Conservation (phyloP, 2,113 vertebrate genomes). For the Saguinus midas region DNA sequence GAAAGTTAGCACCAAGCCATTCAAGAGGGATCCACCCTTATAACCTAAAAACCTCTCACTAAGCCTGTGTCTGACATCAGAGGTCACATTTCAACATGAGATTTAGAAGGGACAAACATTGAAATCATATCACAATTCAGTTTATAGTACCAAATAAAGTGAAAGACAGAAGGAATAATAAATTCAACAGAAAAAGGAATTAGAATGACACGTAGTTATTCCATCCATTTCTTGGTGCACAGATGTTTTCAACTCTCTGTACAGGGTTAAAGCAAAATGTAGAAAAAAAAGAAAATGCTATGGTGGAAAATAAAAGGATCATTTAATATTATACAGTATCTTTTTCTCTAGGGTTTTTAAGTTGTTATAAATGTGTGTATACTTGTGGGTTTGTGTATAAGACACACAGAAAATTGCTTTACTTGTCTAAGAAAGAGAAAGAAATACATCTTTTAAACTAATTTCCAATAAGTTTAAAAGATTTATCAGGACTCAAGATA, state of each 20-base stretch:
- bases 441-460: neutral
- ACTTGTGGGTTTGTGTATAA: neutral
- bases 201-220: neutral
- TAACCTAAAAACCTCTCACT: too few species aligned
- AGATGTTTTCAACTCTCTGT: neutral
- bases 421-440: too few species aligned
- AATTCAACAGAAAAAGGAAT: neutral
- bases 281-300: neutral
- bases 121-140: neutral
- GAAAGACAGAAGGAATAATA: neutral
- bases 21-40: too few species aligned
- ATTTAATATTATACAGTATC: neutral
- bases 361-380: neutral
- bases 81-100: too few species aligned
- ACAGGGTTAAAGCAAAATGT: neutral
- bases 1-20: too few species aligned
- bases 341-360: neutral
- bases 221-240: neutral
- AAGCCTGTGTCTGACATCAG: too few species aligned
- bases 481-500: neutral
- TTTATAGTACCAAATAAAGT: neutral
- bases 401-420: neutral
- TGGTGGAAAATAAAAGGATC: neutral
- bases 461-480: slow-evolving; percentile 12
- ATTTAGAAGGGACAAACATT: too few species aligned